Evolutionary conservation across 2,113 vertebrate genomes (phyloP), one percentile per base, ranked within the genome.

Genomic region (Narcine bancroftii): DNA sequence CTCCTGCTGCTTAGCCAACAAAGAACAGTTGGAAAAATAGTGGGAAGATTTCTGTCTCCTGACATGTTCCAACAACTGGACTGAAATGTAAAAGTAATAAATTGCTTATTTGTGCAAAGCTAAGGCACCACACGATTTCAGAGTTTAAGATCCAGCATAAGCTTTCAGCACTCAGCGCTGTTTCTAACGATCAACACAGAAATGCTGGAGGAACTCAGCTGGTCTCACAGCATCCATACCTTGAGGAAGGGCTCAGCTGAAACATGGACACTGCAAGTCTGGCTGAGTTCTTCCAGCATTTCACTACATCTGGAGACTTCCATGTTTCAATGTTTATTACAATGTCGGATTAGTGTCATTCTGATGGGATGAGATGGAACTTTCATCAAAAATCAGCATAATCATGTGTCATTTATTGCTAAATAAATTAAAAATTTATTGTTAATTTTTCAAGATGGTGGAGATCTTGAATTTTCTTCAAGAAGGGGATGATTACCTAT

Each of bases 1-100:
- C 87, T 39, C 87, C 63, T 45, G 56, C 39, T 91, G 87, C 11
- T 91, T 69, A 69, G 26, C 0, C 87, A 63, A 29, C 36, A 33
- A 39, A 69, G 63, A 6, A 89, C 17, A 42, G 85, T 65, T 91
- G 63, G 81, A 66, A 91, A 69, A 91, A 9, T 63, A 45, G 56
- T 39, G 42, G 33, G 87, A 87, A 87, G 33, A 69, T 29, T 91
- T 39, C 63, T 66, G 63, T 91, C 87, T 91, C 60, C 87, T 91
- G 60, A 45, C 63, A 42, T 15, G 39, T 69, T 24, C 36, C 39
- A 91, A 42, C 29, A 91, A 91, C 36, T 45, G 87, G 36, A 29
- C 36, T 13, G 17, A 42, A 45, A 36, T 69, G 63, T 69, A 47
- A 91, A 69, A 69, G 26, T 45, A 33, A 71, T 5, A 45, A n/a